Conservation (phyloP, 2,888 invertebrate genomes). For the Doris montereyensis region DNA sequence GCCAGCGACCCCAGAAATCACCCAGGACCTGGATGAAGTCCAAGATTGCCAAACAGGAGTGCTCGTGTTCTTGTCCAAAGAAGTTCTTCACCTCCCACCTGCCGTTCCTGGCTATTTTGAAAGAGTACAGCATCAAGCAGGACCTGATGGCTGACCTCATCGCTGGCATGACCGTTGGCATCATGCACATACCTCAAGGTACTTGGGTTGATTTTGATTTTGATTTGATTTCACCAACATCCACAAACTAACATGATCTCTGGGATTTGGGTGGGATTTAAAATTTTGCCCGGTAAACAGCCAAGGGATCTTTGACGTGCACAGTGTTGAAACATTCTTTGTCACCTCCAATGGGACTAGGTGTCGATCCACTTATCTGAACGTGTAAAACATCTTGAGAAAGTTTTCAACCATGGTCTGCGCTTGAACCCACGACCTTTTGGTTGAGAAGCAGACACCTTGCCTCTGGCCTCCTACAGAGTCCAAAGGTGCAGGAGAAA, state of each 20-base stretch:
- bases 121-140: conserved; percentile 52
- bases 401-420: too few species aligned
- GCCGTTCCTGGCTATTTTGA: conserved; percentile 60
- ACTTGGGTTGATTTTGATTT: neutral
- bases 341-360: too few species aligned
- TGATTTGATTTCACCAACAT: too few species aligned
- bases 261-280: neutral
- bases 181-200: conserved; percentile 70
- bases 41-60: conserved; percentile 51
- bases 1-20: conserved; percentile 36
- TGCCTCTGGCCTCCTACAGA: too few species aligned
- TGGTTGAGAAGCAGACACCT: too few species aligned
- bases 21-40: conserved; percentile 47
- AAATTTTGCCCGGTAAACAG: too few species aligned
- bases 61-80: conserved; percentile 45
- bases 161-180: conserved; percentile 85
- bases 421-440: too few species aligned
- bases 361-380: too few species aligned
- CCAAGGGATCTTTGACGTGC: too few species aligned
- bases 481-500: too few species aligned
- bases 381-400: too few species aligned
- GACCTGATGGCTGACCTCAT: conserved; percentile 82
- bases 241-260: neutral
- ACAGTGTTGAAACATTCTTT: too few species aligned
- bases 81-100: conserved; percentile 48